These are phyloP conservation scores for Leucoraja erinaceus DNA, from an alignment of 2,113 vertebrate genomes.

Conservation along the genomic window DNA sequence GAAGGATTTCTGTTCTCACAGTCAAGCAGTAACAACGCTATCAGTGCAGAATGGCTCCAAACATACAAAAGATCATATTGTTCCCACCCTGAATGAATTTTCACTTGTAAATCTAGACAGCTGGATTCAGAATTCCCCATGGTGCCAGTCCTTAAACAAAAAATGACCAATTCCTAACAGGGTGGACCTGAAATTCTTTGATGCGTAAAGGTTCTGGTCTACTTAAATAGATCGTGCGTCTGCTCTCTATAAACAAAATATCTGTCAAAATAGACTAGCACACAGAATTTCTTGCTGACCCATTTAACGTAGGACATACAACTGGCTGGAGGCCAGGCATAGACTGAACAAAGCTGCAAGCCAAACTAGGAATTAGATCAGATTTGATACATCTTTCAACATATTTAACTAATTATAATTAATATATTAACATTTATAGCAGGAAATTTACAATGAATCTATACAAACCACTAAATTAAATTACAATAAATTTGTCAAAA, in stretches of 20 bases:
- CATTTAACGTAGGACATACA: neutral
- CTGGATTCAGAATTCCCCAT: conserved; percentile 54
- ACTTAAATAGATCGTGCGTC: neutral
- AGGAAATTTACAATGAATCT: neutral
- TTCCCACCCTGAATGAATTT: conserved; percentile 50
- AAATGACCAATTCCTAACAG: conserved; percentile 40
- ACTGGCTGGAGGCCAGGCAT: neutral
- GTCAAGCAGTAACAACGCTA: conserved; percentile 39
- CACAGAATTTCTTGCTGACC: neutral
- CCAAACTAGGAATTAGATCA: neutral
- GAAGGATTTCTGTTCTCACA: neutral
- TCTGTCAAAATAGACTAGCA: neutral
- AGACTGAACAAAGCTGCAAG: conserved; percentile 25
- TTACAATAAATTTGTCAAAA: neutral
- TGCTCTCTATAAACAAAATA: conserved; percentile 2
- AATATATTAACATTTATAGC: neutral
- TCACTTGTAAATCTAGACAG: conserved; percentile 56
- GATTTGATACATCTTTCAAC: conserved; percentile 3
- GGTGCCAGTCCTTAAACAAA: conserved; percentile 43
- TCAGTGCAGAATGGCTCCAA: conserved; percentile 44
- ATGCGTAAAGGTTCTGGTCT: conserved; percentile 32
- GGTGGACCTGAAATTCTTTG: conserved; percentile 41
- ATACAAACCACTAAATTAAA: neutral
- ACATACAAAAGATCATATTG: conserved; percentile 61
- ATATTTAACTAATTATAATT: neutral